Percentiles rank a stretch among this genome's conserved stretches.
These are phyloP conservation scores for Rhincodon typus DNA, from an alignment of 2,797 vertebrate species.

Conservation along the genomic window DNA sequence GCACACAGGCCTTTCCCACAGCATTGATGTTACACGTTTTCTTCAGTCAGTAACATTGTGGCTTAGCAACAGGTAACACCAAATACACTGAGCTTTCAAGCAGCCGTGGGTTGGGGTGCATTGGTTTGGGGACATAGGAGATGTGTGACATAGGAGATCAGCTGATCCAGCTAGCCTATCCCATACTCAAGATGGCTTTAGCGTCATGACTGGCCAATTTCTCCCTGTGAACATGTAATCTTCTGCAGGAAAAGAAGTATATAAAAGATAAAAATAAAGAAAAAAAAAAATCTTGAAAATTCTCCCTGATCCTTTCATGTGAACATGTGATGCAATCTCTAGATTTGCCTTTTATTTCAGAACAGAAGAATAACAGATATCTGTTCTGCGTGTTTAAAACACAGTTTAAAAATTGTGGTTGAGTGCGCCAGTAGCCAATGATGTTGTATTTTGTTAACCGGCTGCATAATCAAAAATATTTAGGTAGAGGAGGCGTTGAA, in stretches of 20 bases:
- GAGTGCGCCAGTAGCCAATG: neutral
- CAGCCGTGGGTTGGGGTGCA: neutral
- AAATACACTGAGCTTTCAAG: neutral
- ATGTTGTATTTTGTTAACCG: conserved; percentile 21
- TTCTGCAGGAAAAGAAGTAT: neutral
- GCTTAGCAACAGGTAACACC: neutral
- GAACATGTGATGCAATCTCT: neutral
- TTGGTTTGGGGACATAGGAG: neutral
- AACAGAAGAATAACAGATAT: neutral
- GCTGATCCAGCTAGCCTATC: neutral
- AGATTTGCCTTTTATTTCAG: conserved; percentile 10
- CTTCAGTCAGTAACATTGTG: neutral
- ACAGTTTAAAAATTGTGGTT: neutral
- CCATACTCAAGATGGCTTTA: neutral
- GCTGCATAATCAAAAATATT: conserved; percentile 27
- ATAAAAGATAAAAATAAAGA: neutral
- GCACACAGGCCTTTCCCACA: neutral
- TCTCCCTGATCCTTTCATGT: neutral
- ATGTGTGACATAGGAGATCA: neutral
- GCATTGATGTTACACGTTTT: neutral
- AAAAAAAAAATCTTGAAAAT: neutral
- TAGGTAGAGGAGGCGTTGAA: conserved; percentile 28
- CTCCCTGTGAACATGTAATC: neutral
- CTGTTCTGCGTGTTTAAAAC: neutral
- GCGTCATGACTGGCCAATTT: neutral